Percentiles rank a stretch among this genome's conserved stretches.
These are phyloP conservation scores for Lethenteron camtschaticum DNA, from an alignment of 2,113 vertebrate species.

Conservation along the genomic window DNA sequence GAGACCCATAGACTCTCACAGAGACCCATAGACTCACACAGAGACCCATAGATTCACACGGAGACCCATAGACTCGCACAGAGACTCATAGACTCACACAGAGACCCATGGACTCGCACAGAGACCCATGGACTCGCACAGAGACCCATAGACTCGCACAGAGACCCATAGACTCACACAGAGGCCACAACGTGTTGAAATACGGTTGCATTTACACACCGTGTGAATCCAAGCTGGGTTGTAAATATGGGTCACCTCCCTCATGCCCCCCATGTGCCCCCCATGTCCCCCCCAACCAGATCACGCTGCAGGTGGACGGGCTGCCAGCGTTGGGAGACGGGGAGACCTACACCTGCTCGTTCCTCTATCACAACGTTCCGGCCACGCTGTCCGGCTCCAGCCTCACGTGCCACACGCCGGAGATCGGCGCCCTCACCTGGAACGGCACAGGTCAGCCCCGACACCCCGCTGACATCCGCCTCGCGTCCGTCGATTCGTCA, in stretches of 20 bases:
- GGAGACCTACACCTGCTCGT: slow-evolving; percentile 41
- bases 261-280: not conserved
- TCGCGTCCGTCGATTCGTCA: not conserved
- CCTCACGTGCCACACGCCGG: slow-evolving; percentile 29
- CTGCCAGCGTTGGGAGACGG: slow-evolving; percentile 26
- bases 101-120: no score
- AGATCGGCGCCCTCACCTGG: slow-evolving; percentile 29
- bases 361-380: slow-evolving; percentile 27
- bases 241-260: not conserved
- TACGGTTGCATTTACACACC: no score
- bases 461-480: not conserved
- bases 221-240: not conserved
- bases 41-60: no score
- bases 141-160: no score
- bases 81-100: no score
- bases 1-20: no score
- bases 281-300: slow-evolving; percentile 16
- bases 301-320: slow-evolving; percentile 32
- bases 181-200: no score
- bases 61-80: no score
- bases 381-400: slow-evolving; percentile 27
- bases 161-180: no score
- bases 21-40: no score
- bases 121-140: no score
- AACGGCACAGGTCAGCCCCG: slow-evolving; percentile 32